Percentiles rank a stretch among this genome's conserved stretches.
Evolutionary conservation across 2,888 invertebrate species (phyloP).

Genomic region (Pterostichus niger): DNA sequence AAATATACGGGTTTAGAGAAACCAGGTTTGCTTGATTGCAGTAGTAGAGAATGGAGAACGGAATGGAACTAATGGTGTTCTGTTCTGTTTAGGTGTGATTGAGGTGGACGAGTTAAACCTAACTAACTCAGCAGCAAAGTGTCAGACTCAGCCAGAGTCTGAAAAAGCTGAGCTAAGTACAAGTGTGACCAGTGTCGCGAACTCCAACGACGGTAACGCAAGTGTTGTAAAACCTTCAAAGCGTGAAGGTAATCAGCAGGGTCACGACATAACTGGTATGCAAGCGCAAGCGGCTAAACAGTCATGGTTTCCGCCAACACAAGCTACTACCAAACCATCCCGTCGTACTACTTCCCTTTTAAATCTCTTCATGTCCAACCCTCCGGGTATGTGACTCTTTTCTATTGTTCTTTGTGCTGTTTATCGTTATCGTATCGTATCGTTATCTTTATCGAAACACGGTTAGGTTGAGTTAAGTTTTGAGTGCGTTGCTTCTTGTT

Average conservation of each 20-base stretch:
- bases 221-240: slow-evolving; percentile 79
- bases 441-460: slow-evolving; percentile 21
- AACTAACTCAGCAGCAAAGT: slow-evolving; percentile 51
- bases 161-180: slow-evolving; percentile 44
- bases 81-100: slow-evolving; percentile 74
- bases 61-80: not conserved
- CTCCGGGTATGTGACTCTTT: slow-evolving; percentile 86
- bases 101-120: slow-evolving; percentile 77
- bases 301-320: slow-evolving; percentile 74
- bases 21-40: slow-evolving; percentile 81
- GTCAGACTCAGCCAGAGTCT: slow-evolving; percentile 67
- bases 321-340: slow-evolving; percentile 86
- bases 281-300: slow-evolving; percentile 62
- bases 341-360: slow-evolving; percentile 96
- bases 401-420: slow-evolving; percentile 26
- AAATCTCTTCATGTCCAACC: slow-evolving; percentile 97
- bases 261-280: slow-evolving; percentile 68
- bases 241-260: slow-evolving; percentile 82
- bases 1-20: slow-evolving; percentile 96
- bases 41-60: too few species aligned
- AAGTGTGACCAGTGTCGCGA: slow-evolving; percentile 28
- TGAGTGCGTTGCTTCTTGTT: not conserved
- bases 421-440: too few species aligned
- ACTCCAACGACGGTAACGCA: slow-evolving; percentile 56
- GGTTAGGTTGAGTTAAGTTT: slow-evolving; percentile 1